A percentile compares a stretch with the other conserved stretches of the same genome.
Conservation (phyloP, 2,113 vertebrate species). For the Meles meles region DNA sequence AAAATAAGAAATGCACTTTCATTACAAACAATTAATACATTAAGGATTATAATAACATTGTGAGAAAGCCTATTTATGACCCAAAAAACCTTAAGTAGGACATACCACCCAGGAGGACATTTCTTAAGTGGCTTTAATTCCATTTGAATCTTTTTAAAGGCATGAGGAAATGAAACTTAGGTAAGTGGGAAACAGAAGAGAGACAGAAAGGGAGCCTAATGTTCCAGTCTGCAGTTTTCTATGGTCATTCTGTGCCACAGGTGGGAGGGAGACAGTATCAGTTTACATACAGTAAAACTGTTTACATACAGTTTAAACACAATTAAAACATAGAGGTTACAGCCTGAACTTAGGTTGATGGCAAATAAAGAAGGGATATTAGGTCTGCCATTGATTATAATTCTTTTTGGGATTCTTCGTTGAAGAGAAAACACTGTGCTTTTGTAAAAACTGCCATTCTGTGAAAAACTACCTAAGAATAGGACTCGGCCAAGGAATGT, state of each 20-base stretch:
- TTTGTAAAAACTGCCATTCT: constrained; percentile 21
- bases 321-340: neutral
- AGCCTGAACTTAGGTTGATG: neutral
- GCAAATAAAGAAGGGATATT: neutral
- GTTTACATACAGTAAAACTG: neutral
- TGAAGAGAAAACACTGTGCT: neutral
- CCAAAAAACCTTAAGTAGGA: neutral
- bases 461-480: neutral
- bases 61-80: neutral
- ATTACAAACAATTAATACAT: neutral
- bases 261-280: neutral
- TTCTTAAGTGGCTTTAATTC: neutral
- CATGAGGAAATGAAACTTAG: constrained; percentile 15
- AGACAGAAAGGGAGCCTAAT: neutral
- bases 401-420: neutral
- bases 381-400: neutral
- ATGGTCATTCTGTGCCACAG: neutral
- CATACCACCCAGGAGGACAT: neutral
- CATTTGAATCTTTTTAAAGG: neutral
- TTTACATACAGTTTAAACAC: neutral
- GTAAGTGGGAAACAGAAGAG: neutral
- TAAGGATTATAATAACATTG: neutral
- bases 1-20: neutral
- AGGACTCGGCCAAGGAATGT: neutral
- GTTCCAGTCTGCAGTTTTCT: neutral